Evolutionary conservation across 2,113 vertebrate genomes (phyloP).

Genomic region (Nycticebus coucang): DNA sequence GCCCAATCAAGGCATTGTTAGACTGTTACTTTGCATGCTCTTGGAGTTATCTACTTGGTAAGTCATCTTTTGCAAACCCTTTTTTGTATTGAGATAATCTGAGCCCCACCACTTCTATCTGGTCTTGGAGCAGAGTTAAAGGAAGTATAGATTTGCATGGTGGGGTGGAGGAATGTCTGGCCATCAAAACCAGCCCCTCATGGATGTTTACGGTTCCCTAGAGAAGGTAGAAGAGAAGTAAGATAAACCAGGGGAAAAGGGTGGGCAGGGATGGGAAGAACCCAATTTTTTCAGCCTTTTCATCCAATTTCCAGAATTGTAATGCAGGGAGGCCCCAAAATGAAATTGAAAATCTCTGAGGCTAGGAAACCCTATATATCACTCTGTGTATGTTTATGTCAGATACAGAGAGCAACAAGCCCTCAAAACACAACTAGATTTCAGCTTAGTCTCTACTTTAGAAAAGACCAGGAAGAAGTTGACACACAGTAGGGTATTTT

Average conservation of each 20-base stretch:
- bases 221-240: neutral
- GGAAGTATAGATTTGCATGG: neutral
- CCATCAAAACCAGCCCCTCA: neutral
- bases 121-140: neutral
- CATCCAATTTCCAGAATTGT: neutral
- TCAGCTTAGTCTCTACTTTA: constrained; percentile 54
- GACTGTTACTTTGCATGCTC: neutral
- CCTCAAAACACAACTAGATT: neutral
- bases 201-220: neutral
- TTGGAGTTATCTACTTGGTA: neutral
- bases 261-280: neutral
- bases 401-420: neutral
- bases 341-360: neutral
- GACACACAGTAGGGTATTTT: neutral
- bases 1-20: neutral
- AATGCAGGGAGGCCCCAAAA: neutral
- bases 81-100: neutral
- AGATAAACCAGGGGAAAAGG: neutral
- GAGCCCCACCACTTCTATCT: neutral
- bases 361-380: neutral
- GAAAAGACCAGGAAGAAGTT: constrained; percentile 49
- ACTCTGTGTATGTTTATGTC: neutral
- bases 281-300: neutral
- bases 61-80: neutral
- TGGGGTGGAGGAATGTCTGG: neutral